A percentile compares a stretch with the other conserved stretches of the same genome.
phyloP scores from a whole-genome alignment of 2,113 vertebrate genomes.

The Eolophus roseicapilla region DNA sequence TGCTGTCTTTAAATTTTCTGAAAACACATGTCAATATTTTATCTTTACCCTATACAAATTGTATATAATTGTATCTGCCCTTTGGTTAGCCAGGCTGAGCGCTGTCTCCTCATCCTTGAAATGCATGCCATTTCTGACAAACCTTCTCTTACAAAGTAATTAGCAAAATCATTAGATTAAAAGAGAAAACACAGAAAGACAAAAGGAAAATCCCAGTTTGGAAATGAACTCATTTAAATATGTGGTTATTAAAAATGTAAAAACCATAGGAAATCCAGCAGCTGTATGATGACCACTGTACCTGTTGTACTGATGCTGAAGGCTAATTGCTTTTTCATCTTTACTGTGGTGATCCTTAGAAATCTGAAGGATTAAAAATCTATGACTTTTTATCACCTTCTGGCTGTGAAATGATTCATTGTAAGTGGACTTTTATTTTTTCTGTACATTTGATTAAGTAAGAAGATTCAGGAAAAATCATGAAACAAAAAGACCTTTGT shows the following conservation, averaged over 20 bases:
- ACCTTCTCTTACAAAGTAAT: background rate
- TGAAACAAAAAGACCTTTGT: background rate
- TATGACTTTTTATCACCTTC: background rate
- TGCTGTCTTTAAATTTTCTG: background rate
- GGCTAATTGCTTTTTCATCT: background rate
- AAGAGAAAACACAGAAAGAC: background rate
- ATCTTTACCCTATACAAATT: background rate
- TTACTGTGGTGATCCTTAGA: background rate
- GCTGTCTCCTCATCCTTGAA: background rate
- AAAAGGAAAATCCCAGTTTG: background rate
- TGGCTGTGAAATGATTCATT: background rate
- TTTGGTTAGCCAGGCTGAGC: background rate
- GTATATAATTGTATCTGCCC: background rate
- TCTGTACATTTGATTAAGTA: background rate
- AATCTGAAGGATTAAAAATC: background rate
- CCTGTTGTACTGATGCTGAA: background rate
- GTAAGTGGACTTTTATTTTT: background rate
- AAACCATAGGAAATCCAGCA: background rate
- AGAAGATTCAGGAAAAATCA: background rate
- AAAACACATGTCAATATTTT: background rate
- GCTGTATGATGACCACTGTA: background rate
- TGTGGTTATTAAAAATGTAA: background rate
- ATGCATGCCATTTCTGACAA: background rate
- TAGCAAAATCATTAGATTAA: background rate
- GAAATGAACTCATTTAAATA: background rate